Evolutionary conservation across 1,140 invertebrate species (phyloP), one percentile per base, ranked within the genome.

Genomic region (Diachasma alloeum): DNA sequence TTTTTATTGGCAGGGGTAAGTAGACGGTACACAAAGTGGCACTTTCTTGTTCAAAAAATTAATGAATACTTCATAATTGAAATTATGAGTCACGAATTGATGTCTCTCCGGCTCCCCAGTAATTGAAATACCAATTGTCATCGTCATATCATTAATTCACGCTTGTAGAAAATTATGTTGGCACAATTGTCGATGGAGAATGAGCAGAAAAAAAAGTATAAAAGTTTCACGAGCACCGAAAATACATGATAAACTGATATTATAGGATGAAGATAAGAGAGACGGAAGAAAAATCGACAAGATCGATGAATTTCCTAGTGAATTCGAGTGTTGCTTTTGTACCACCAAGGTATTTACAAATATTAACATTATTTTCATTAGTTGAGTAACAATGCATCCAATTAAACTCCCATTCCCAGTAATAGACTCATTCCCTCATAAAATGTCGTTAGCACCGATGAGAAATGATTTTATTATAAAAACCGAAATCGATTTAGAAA

Each of bases 281-380:
- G 90, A 91, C 86, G 89, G 91, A 88, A 92, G 92, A 90, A 93
- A 92, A 92, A 89, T 91, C 90, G 92, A 93, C 85, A 93, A 93
- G 91, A 89, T 94, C 85, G 93, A 94, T 89, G 94, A 94, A 90
- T 91, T 96, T 90, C 95, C 95, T 92, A 96, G 94, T 92, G 95
- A 96, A 92, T 96, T 96, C 93, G 96, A 96, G 93, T 97, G 96
- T 95, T 97, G 96, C 93, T 97, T 96, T 95, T 97, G 96, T 93
- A 95, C 95, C 88, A 94, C 95, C 88, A 96, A 97, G 95, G 96
- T 97, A 96, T 93, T 88, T 88, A 87, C 86, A 80, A 87, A 26
- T 81, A 67, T 83, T 87, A 75, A 85, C 84, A 69, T 86, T 85
- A 73, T 46, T 31, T 15, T 76, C 31, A n/a, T 68, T 70, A 75